These are phyloP conservation scores for Brachyhypopomus gauderio DNA, from an alignment of 2,113 vertebrate genomes.

Conservation along the genomic window DNA sequence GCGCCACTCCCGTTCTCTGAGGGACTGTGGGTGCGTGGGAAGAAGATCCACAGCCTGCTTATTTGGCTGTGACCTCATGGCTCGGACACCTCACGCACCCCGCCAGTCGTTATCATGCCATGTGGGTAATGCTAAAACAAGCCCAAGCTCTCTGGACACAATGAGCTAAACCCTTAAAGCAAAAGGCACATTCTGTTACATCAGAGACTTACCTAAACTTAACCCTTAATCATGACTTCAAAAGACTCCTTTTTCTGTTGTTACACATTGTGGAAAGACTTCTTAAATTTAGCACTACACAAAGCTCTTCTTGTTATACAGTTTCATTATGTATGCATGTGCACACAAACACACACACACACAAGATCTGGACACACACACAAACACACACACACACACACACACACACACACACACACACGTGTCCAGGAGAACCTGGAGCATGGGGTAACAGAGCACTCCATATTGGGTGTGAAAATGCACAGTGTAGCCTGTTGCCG, in stretches of 20 bases:
- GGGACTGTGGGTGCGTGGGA: background rate
- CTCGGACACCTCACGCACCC: constrained; percentile 8
- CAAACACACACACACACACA: background rate
- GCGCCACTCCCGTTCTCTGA: background rate
- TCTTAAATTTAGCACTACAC: background rate
- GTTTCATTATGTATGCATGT: background rate
- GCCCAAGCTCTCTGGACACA: background rate
- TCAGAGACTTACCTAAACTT: background rate
- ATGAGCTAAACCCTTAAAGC: constrained; percentile 2
- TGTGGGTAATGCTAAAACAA: background rate
- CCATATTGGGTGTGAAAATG: constrained; percentile 78
- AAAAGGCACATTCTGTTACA: background rate
- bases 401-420: constrained; percentile 40
- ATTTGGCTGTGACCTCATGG: constrained; percentile 13
- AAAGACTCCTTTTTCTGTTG: constrained; percentile 1
- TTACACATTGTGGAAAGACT: constrained; percentile 18
- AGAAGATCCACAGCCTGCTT: background rate
- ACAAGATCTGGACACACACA: constrained; percentile 3
- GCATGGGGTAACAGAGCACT: constrained; percentile 55
- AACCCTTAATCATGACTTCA: background rate
- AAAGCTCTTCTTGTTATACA: constrained; percentile 17
- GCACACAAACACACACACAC: background rate
- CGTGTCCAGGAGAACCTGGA: constrained; percentile 54
- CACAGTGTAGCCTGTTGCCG: constrained; percentile 24
- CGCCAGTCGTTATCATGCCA: constrained; percentile 5